phyloP scores from a whole-genome alignment of 2,888 invertebrate genomes.

The Himalopsyche japonica region DNA sequence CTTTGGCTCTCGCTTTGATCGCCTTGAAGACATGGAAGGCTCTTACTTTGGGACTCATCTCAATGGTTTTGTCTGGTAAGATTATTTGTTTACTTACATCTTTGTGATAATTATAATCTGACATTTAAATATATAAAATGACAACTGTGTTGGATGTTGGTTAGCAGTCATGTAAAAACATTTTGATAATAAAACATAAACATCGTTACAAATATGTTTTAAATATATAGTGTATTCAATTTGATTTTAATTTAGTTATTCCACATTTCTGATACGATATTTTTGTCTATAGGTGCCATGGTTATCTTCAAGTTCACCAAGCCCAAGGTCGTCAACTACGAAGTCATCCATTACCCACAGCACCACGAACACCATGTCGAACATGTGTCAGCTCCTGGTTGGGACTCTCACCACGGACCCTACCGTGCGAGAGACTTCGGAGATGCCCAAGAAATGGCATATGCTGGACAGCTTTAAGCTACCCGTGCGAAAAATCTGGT shows the following conservation, averaged over 20 bases:
- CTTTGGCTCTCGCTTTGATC: slow-evolving; percentile 78
- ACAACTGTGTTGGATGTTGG: too few species aligned
- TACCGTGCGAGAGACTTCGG: slow-evolving; percentile 65
- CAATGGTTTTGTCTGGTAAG: slow-evolving; percentile 76
- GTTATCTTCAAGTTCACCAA: slow-evolving; percentile 86
- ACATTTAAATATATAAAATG: too few species aligned
- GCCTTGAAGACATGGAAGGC: slow-evolving; percentile 91
- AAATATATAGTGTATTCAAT: too few species aligned
- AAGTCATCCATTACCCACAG: slow-evolving; percentile 82
- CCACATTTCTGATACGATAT: too few species aligned
- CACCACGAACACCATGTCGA: slow-evolving; percentile 71
- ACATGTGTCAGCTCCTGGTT: slow-evolving; percentile 54
- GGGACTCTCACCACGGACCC: slow-evolving; percentile 60
- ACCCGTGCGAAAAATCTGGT: neutral
- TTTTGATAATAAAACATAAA: too few species aligned
- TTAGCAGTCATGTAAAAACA: too few species aligned
- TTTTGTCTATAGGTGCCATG: slow-evolving; percentile 63
- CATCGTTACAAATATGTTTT: too few species aligned
- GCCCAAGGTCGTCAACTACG: slow-evolving; percentile 85
- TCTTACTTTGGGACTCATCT: slow-evolving; percentile 80
- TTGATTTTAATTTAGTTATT: too few species aligned
- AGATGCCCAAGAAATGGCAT: slow-evolving; percentile 65
- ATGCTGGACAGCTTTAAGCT: slow-evolving; percentile 50
- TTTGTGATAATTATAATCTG: too few species aligned
- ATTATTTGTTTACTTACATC: too few species aligned